A percentile compares a stretch with the other conserved stretches of the same genome.
Conservation (phyloP, 30 jellyfish, hydroid and myxozoan species). For the Aurelia sp. region DNA sequence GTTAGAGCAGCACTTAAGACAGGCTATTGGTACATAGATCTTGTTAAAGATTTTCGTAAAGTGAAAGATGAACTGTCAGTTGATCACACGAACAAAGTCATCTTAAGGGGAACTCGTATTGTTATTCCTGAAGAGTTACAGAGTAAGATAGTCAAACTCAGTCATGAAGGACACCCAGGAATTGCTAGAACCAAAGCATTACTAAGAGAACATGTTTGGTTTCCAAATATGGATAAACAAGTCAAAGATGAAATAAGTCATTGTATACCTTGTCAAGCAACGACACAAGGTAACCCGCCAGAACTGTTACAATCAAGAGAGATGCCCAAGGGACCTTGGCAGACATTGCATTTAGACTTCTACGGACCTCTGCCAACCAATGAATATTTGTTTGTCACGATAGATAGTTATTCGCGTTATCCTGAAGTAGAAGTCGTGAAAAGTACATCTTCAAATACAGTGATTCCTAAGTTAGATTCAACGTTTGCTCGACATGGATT, state of each 20-base stretch:
- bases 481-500: slow-evolving; percentile 21
- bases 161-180: slow-evolving; percentile 72
- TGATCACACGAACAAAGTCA: neutral
- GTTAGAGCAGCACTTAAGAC: neutral
- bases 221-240: slow-evolving; percentile 26
- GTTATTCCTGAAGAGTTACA: slow-evolving; percentile 14
- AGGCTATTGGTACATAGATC: neutral
- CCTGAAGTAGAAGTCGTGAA: slow-evolving; percentile 59
- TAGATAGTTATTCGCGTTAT: slow-evolving; percentile 35
- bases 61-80: slow-evolving; percentile 26
- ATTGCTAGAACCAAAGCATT: slow-evolving; percentile 39
- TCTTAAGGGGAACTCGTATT: neutral
- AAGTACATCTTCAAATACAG: neutral
- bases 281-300: neutral
- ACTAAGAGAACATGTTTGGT: slow-evolving; percentile 44
- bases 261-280: slow-evolving; percentile 59
- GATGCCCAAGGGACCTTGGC: slow-evolving; percentile 42
- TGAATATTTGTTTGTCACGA: slow-evolving; percentile 53
- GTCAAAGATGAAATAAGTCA: slow-evolving; percentile 11
- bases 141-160: neutral
- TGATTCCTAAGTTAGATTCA: slow-evolving; percentile 31
- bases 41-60: slow-evolving; percentile 3
- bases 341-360: slow-evolving; percentile 26
- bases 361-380: slow-evolving; percentile 53
- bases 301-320: slow-evolving; percentile 19